Percentiles rank a stretch among this genome's conserved stretches.
Conservation (phyloP, 92 coral and sea anemone species). For the Zoanthus sansibaricus region DNA sequence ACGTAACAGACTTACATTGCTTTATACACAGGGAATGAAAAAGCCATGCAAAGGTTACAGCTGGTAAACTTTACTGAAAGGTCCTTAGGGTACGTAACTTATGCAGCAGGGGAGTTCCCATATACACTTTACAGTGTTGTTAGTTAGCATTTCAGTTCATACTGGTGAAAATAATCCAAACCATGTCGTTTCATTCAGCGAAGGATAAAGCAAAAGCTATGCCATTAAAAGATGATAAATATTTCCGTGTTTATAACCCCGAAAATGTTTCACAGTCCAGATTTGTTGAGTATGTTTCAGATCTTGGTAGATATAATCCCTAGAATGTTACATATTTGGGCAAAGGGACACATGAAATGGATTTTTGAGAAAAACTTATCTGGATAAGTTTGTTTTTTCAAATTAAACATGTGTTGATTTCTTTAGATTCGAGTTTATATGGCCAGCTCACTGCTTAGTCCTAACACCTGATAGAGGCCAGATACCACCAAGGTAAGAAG, state of each 20-base stretch:
- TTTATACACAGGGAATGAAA: conserved; percentile 64
- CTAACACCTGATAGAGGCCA: conserved; percentile 96
- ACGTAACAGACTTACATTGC: background rate
- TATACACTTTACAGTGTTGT: background rate
- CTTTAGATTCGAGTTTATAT: conserved; percentile 91
- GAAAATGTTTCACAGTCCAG: no score
- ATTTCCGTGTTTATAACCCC: no score
- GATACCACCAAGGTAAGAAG: conserved; percentile 84
- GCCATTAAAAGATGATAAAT: no score
- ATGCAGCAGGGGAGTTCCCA: background rate
- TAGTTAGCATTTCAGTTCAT: background rate
- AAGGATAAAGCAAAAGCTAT: no score
- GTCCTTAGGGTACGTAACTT: conserved; percentile 71
- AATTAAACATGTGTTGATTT: background rate
- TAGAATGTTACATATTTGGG: background rate
- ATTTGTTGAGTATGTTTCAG: no score
- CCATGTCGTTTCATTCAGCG: no score
- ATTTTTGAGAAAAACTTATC: background rate
- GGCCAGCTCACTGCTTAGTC: conserved; percentile 94
- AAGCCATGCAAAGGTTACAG: conserved; percentile 82
- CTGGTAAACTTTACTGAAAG: conserved; percentile 89
- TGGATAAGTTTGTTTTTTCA: no score
- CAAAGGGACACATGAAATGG: background rate
- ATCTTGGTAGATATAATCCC: no score
- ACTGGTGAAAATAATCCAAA: no score